Conservation (phyloP, 2,797 vertebrate genomes). For the Sebastes iracundus region DNA sequence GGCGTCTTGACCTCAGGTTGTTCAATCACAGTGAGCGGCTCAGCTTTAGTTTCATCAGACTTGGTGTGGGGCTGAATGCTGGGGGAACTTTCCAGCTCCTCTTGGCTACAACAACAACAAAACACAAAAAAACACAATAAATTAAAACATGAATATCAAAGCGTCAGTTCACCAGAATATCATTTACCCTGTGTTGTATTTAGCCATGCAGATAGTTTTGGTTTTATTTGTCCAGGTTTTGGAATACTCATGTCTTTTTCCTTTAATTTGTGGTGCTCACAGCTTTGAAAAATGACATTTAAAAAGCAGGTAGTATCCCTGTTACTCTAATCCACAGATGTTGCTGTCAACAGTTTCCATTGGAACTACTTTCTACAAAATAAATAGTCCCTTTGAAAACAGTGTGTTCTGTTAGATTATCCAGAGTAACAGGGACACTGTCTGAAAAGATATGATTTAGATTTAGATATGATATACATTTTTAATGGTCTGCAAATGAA, state of each 20-base stretch:
- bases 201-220: neutral
- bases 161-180: neutral
- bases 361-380: neutral
- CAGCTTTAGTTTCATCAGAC: constrained; percentile 56
- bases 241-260: neutral
- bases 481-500: neutral
- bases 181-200: neutral
- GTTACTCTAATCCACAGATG: neutral
- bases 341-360: neutral
- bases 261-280: neutral
- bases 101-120: constrained; percentile 53
- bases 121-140: neutral
- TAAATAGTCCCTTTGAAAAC: neutral
- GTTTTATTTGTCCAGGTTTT: neutral
- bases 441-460: neutral
- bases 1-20: constrained; percentile 79
- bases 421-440: neutral
- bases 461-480: neutral
- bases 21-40: constrained; percentile 77
- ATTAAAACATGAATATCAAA: constrained; percentile 2
- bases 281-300: neutral
- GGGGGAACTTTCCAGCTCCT: constrained; percentile 39
- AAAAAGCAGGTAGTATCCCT: neutral
- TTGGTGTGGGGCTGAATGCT: constrained; percentile 30
- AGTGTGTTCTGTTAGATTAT: neutral